A percentile compares a stretch with the other conserved stretches of the same genome.
Evolutionary conservation across 53 echinoderm and acorn worm species (phyloP).

Genomic region (Zoroaster sp.): DNA sequence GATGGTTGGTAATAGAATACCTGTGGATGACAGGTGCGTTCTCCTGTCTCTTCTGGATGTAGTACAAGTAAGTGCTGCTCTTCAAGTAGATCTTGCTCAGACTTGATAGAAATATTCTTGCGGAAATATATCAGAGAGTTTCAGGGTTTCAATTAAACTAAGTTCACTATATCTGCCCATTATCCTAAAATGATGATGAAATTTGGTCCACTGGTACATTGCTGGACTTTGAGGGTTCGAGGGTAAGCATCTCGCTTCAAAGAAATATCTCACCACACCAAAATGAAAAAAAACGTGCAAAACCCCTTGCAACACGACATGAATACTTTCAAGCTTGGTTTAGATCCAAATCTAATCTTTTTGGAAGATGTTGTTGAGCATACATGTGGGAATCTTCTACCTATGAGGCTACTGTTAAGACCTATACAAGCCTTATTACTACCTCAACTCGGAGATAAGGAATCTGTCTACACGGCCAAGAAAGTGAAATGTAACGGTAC

Average conservation of each 20-base stretch:
- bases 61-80: not conserved
- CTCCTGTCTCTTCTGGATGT: constrained; percentile 31
- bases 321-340: constrained; percentile 14
- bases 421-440: no score
- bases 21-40: constrained; percentile 14
- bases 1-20: constrained; percentile 34
- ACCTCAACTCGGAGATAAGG: no score
- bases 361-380: constrained; percentile 20
- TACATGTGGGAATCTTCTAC: not conserved
- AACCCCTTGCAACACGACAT: constrained; percentile 21
- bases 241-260: constrained; percentile 8
- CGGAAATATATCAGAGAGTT: not conserved
- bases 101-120: constrained; percentile 38
- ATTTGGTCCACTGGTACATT: constrained; percentile 38
- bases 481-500: not conserved
- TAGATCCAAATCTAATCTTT: not conserved
- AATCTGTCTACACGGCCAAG: no score
- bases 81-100: not conserved
- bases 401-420: not conserved
- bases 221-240: constrained; percentile 4
- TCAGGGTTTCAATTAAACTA: constrained; percentile 53
- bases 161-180: constrained; percentile 43
- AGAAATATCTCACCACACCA: constrained; percentile 4
- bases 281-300: constrained; percentile 1
- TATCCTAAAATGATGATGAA: constrained; percentile 49